Evolutionary conservation across 2,888 invertebrate genomes (phyloP).

Genomic region (Elmis aenea): DNA sequence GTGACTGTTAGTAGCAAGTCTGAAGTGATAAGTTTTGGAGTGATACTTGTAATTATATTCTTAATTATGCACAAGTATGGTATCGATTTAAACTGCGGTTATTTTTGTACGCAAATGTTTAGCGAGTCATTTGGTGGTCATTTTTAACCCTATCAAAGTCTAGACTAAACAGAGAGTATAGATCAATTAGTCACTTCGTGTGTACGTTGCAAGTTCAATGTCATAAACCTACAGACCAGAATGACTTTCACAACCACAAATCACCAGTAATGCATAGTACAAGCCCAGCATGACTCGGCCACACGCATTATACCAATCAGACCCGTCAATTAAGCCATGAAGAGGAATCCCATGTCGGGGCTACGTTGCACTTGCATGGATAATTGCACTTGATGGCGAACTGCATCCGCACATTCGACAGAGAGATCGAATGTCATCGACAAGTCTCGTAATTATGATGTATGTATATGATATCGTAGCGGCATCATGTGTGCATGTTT

Average conservation of each 20-base stretch:
- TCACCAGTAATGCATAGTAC: constrained; percentile 15
- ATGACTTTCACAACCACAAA: constrained; percentile 13
- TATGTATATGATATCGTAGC: constrained; percentile 8
- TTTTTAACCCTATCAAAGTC: too few relatives aligned
- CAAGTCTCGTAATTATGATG: constrained; percentile 14
- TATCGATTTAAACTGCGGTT: too few relatives aligned
- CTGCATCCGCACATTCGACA: constrained; percentile 6
- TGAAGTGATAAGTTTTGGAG: too few relatives aligned
- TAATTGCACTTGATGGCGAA: constrained; percentile 25
- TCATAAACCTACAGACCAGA: constrained; percentile 7
- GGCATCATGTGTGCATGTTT: constrained; percentile 9
- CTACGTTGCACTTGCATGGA: constrained; percentile 23
- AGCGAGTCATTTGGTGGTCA: too few relatives aligned
- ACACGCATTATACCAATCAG: constrained; percentile 27
- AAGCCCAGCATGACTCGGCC: constrained; percentile 11
- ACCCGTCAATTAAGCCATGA: constrained; percentile 31
- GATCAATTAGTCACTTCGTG: too few relatives aligned
- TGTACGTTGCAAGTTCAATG: constrained; percentile 7
- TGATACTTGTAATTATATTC: too few relatives aligned
- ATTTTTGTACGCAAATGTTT: too few relatives aligned
- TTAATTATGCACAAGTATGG: too few relatives aligned
- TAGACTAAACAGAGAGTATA: too few relatives aligned
- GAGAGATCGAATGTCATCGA: constrained; percentile 7
- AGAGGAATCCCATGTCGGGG: constrained; percentile 28
- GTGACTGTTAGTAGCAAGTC: too few relatives aligned